Evolutionary conservation across 2,113 vertebrate species (phyloP), one percentile per base, ranked within the genome.

Genomic region (Semnopithecus entellus): DNA sequence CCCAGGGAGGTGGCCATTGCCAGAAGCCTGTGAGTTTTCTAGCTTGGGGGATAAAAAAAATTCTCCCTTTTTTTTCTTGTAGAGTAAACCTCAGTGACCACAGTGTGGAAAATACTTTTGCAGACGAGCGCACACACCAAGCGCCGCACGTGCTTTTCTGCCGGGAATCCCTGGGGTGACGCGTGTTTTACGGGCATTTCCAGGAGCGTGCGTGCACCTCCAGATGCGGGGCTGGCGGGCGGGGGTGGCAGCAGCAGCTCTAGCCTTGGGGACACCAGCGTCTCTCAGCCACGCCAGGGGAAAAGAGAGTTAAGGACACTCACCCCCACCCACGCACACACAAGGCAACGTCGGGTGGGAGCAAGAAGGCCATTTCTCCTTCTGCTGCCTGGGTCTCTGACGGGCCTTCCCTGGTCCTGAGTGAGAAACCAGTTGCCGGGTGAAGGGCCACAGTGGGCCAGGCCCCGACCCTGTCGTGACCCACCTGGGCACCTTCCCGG

Each of bases 81-180:
- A 8, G 3, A 92, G 92, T 73, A 68, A 86, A 18, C 48, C 8
- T 38, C 48, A 0, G 38, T 90, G 97, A 48, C 94, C 97, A 87
- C 79, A 3, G 91, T 8, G 70, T 95, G 96, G 89, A 95, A 3
- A 18, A 6, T 12, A 11, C 10, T 35, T 10, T 5, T n/a, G 78
- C 48, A 79, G 48, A 11, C 17, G 0, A 35, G 32, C 5, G 18
- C 55, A 70, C 97, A 35, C 14, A 2, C 43, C 4, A 5, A 40
- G 2, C 6, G 50, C 94, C 52, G 18, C 76, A 4, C 78, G 57
- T 16, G 40, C 13, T 8, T 25, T 3, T 45, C 43, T 48, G 27
- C 16, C 27, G 8, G 75, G 43, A 32, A 48, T 8, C 8, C 97
- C 96, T 68, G 57, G 94, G 95, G 35, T 30, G 61, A 89, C 59